These are phyloP conservation scores for Microctonus aethiopoides DNA, from an alignment of 2,888 invertebrate species.

Conservation along the genomic window DNA sequence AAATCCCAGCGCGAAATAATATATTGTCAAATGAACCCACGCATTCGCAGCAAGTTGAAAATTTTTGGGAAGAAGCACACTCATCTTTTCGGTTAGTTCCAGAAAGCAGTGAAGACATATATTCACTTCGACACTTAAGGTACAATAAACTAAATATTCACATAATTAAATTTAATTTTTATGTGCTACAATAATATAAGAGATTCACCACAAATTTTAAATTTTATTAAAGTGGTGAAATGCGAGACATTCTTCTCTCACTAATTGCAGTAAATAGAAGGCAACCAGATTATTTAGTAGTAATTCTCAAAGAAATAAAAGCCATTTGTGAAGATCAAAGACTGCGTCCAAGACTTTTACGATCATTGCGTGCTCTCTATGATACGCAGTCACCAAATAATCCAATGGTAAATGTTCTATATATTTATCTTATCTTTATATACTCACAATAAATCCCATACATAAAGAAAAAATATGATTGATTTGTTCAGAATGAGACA, in stretches of 20 bases:
- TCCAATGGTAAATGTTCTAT: slow-evolving; percentile 47
- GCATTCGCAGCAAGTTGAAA: slow-evolving; percentile 55
- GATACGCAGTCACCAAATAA: slow-evolving; percentile 50
- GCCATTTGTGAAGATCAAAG: slow-evolving; percentile 57
- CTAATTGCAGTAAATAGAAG: slow-evolving; percentile 52
- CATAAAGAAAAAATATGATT: too few relatives aligned
- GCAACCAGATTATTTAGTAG: slow-evolving; percentile 54
- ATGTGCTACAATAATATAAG: background rate
- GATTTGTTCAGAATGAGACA: slow-evolving; percentile 55
- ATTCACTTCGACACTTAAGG: slow-evolving; percentile 51
- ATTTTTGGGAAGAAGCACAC: slow-evolving; percentile 56
- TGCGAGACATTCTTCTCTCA: slow-evolving; percentile 53
- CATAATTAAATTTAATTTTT: background rate
- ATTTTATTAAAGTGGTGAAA: slow-evolving; percentile 48
- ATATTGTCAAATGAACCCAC: slow-evolving; percentile 51
- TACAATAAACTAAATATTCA: slow-evolving; percentile 27
- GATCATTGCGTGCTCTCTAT: slow-evolving; percentile 52
- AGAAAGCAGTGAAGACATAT: slow-evolving; percentile 48
- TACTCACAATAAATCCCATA: background rate
- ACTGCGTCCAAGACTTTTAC: slow-evolving; percentile 53
- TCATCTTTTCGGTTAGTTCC: slow-evolving; percentile 48
- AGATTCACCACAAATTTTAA: background rate
- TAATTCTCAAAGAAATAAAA: slow-evolving; percentile 55
- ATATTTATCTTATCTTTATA: background rate
- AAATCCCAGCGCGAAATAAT: slow-evolving; percentile 52